A percentile compares a stretch with the other conserved stretches of the same genome.
phyloP scores from a whole-genome alignment of 2,888 invertebrate species.

The Pollenia labialis region DNA sequence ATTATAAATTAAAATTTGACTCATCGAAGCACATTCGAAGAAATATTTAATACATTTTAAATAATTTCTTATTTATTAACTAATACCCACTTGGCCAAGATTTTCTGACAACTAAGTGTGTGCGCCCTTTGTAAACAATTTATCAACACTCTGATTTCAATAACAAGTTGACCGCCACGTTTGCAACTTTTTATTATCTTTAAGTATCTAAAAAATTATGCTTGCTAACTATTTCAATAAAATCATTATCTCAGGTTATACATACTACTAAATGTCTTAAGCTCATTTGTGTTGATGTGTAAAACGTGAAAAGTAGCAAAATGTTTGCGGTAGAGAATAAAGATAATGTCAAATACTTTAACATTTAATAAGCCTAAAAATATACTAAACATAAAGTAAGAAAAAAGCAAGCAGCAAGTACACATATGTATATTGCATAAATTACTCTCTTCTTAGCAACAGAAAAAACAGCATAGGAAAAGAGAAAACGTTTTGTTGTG shows the following conservation, averaged over 20 bases:
- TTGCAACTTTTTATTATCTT: background rate
- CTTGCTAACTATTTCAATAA: background rate
- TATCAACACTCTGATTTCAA: background rate
- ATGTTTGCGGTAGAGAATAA: background rate
- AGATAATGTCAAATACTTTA: background rate
- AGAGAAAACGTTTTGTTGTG: background rate
- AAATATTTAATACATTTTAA: no score
- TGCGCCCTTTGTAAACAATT: conserved; percentile 9
- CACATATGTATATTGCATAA: background rate
- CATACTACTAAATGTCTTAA: conserved; percentile 1
- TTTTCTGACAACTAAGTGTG: background rate
- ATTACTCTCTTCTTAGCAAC: background rate
- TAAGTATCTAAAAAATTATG: no score
- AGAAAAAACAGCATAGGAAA: background rate
- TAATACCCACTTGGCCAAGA: background rate
- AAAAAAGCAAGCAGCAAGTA: background rate
- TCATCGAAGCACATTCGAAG: no score
- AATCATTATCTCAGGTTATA: background rate
- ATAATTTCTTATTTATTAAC: no score
- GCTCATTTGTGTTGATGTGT: background rate
- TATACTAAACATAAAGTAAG: background rate
- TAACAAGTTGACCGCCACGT: conserved; percentile 2
- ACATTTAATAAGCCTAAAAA: conserved; percentile 2
- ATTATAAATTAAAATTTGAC: no score
- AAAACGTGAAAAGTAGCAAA: background rate